Evolutionary conservation across 2,888 invertebrate genomes (phyloP).

Genomic region (Drosophila affinis): DNA sequence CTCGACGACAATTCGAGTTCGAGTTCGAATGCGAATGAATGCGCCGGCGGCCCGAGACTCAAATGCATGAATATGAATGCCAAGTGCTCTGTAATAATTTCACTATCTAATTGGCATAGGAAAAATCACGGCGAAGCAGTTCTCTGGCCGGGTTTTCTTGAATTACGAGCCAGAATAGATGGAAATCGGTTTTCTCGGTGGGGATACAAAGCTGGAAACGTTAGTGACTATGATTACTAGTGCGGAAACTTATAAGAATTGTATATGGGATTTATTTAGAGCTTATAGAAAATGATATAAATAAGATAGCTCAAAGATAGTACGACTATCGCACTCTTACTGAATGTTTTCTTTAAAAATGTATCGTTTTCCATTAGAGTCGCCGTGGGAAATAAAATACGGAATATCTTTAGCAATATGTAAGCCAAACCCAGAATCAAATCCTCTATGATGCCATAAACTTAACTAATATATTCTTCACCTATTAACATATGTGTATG

Average conservation of each 20-base stretch:
- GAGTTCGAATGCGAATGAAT: constrained; percentile 47
- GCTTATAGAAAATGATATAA: no score
- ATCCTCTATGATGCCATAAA: no score
- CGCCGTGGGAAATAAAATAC: no score
- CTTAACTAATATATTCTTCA: background rate
- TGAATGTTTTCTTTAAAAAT: no score
- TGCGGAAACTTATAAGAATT: background rate
- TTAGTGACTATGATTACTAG: background rate
- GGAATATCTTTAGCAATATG: no score
- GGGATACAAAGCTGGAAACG: background rate
- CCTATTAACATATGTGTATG: no score
- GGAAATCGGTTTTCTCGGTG: background rate
- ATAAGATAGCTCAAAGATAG: no score
- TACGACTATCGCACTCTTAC: no score
- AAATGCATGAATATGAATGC: constrained; percentile 74
- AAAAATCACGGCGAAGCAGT: constrained; percentile 11
- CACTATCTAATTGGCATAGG: constrained; percentile 48
- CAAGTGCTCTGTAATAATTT: constrained; percentile 65
- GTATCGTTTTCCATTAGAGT: no score
- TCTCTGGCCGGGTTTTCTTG: background rate
- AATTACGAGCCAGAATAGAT: constrained; percentile 1
- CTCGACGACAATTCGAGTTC: constrained; percentile 53
- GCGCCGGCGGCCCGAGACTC: background rate
- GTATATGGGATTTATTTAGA: background rate
- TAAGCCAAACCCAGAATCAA: no score